These are phyloP conservation scores for Drosophila putrida DNA, from an alignment of 2,888 invertebrate genomes.

Conservation along the genomic window DNA sequence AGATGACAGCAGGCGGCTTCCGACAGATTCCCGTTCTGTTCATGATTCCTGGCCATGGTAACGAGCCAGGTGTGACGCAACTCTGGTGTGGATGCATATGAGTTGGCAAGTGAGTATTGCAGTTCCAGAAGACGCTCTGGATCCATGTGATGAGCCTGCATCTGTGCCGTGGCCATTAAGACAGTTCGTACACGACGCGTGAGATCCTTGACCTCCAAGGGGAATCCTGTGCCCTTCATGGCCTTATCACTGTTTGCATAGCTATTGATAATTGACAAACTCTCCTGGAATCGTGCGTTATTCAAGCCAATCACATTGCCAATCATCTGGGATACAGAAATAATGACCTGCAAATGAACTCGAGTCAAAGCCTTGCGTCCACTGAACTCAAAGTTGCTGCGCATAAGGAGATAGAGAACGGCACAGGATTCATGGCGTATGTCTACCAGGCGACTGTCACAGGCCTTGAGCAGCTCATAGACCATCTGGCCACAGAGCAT, in stretches of 20 bases:
- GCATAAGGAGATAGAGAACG: constrained; percentile 95
- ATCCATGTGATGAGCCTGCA: constrained; percentile 95
- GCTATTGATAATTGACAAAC: constrained; percentile 95
- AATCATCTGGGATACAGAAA: constrained; percentile 97
- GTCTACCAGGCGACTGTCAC: constrained; percentile 93
- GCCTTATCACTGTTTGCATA: constrained; percentile 97
- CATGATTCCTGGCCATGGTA: constrained; percentile 95
- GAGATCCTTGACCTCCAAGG: constrained; percentile 95
- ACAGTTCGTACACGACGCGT: constrained; percentile 97
- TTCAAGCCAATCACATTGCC: constrained; percentile 96
- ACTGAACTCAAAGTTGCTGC: constrained; percentile 96
- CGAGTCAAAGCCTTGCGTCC: constrained; percentile 93
- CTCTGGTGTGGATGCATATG: constrained; percentile 97
- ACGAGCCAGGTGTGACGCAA: constrained; percentile 98
- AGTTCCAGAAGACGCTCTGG: constrained; percentile 96
- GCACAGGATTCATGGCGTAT: constrained; percentile 96
- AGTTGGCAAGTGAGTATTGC: constrained; percentile 96
- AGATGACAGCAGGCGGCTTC: constrained; percentile 98
- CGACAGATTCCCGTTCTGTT: constrained; percentile 92
- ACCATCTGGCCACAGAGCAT: constrained; percentile 93
- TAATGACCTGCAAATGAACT: constrained; percentile 97
- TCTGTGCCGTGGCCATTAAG: constrained; percentile 96
- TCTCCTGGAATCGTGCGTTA: constrained; percentile 97
- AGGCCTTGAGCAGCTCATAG: constrained; percentile 92
- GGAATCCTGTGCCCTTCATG: constrained; percentile 97